phyloP scores from a whole-genome alignment of 2,113 vertebrate genomes.

The Misgurnus anguillicaudatus region DNA sequence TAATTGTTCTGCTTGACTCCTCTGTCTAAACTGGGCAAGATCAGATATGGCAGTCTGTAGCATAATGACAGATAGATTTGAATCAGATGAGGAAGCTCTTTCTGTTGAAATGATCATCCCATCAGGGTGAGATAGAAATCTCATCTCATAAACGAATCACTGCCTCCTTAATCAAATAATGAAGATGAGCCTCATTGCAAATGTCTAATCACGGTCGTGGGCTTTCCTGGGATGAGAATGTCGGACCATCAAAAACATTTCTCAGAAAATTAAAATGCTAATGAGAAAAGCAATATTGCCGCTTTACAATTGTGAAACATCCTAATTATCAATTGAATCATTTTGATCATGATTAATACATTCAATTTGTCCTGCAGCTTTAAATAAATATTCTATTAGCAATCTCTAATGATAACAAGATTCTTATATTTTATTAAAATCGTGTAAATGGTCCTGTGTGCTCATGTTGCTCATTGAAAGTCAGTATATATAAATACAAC shows the following conservation, averaged over 20 bases:
- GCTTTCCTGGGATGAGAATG: not conserved
- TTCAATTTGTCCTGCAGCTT: not conserved
- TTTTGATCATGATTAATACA: not conserved
- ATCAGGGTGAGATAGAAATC: conserved; percentile 70
- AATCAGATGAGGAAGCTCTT: conserved; percentile 62
- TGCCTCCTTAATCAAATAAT: conserved; percentile 71
- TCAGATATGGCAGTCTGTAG: conserved; percentile 68
- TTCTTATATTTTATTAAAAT: too few relatives aligned
- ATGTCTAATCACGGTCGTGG: conserved; percentile 34
- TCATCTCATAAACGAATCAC: conserved; percentile 70
- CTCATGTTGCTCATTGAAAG: too few relatives aligned
- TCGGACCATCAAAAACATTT: conserved; percentile 2
- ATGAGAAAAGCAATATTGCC: not conserved
- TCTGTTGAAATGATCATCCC: conserved; percentile 66
- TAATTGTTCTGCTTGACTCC: conserved; percentile 68
- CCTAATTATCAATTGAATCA: not conserved
- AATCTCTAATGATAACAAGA: too few relatives aligned
- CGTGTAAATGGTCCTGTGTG: too few relatives aligned
- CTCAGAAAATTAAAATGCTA: conserved; percentile 12
- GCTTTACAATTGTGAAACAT: not conserved
- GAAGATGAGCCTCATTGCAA: conserved; percentile 56
- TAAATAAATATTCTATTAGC: not conserved
- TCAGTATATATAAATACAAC: too few relatives aligned
- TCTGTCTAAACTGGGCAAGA: conserved; percentile 54
- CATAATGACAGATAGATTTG: conserved; percentile 72